Base-by-base conservation (phyloP, 2,113 vertebrate species). In the Elanoides forficatus region DNA sequence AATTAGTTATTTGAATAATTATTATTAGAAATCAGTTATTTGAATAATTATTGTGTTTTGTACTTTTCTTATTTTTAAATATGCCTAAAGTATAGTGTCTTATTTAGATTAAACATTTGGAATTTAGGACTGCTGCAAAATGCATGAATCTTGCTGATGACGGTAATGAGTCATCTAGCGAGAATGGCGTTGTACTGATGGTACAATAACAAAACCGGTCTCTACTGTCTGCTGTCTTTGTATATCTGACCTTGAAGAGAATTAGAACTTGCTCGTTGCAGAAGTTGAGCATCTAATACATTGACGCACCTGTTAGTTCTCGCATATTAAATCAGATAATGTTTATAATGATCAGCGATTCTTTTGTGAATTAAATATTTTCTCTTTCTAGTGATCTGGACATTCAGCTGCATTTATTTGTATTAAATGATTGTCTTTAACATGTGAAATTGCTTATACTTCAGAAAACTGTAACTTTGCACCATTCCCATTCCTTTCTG, bases 271-370 rank as follows among this genome's bases (percentile, higher is more conserved):
- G 88, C 91, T 95, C 96, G 40, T 92, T 97, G 92, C 90, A 93
- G 93, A 98, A 98, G 79, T 96, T 98, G 95, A 98, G 90, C 96
- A 95, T 94, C 95, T 97, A 55, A 97, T 94, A 66, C 89, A 47
- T 72, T 25, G 74, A 80, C 93, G 86, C 88, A 97, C 70, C 92
- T 96, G 81, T 95, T 97, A 81, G 56, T 93, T 97, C 90, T 96
- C 50, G 8, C 80, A 18, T 95, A 80, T 91, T 87, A 92, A 97
- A 96, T 94, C 47, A 72, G 74, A 84, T 76, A 95, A 63, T 95
- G 70, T 91, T 96, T 81, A n/a, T 86, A 56, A 53, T 75, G 89
- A 80, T 73, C 70, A 81, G 30, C 74, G 52, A 83, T 94, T 94
- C 79, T 94, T 96, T 94, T 96, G 73, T 87, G 52, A 88, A 55